phyloP scores from a whole-genome alignment of 2,888 invertebrate genomes.

The Teleogryllus oceanicus region DNA sequence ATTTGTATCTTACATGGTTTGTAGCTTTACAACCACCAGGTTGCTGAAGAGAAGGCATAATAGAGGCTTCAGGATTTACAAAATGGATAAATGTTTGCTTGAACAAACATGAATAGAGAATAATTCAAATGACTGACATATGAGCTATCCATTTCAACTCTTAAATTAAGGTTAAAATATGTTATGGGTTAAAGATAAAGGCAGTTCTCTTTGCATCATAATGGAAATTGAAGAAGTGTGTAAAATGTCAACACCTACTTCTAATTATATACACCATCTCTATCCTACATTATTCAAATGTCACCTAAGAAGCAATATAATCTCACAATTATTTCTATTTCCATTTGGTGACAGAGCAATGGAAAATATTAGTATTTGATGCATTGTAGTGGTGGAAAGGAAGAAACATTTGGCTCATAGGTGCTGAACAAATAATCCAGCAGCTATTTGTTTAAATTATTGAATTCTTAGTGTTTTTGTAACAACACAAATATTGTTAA shows the following conservation, averaged over 20 bases:
- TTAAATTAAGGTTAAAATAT: neutral
- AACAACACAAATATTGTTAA: slow-evolving; percentile 10
- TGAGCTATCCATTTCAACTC: neutral
- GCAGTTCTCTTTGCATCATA: neutral
- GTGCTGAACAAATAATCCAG: neutral
- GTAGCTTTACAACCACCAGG: slow-evolving; percentile 5
- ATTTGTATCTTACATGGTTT: slow-evolving; percentile 2
- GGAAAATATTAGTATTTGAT: neutral
- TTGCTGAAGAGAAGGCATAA: neutral
- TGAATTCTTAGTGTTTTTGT: slow-evolving; percentile 18
- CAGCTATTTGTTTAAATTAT: neutral
- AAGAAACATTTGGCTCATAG: neutral
- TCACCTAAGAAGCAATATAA: slow-evolving; percentile 8
- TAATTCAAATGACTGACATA: slow-evolving; percentile 3
- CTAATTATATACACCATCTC: neutral
- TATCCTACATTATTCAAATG: neutral
- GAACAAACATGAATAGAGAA: neutral
- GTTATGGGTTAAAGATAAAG: neutral
- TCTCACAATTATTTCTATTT: neutral
- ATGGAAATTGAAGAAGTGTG: neutral
- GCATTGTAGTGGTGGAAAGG: neutral
- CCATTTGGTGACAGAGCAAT: neutral
- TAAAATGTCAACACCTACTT: neutral
- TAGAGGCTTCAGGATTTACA: slow-evolving; percentile 2
- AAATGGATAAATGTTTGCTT: neutral